phyloP scores from a whole-genome alignment of 1,140 invertebrate genomes.

The Drosophila varians region DNA sequence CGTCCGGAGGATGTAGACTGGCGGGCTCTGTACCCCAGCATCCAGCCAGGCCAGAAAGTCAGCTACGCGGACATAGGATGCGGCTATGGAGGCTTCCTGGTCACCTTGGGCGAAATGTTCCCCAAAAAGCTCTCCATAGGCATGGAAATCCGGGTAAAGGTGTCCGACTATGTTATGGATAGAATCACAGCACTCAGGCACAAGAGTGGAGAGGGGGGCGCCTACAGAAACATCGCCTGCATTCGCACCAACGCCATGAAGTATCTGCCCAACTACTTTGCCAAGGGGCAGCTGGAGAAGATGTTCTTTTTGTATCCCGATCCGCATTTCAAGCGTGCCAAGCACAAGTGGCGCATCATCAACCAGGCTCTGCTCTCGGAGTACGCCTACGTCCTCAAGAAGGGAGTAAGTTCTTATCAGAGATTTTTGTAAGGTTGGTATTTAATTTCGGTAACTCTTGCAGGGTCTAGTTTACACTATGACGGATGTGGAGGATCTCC shows the following conservation, averaged over 20 bases:
- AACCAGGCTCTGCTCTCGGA: conserved; percentile 96
- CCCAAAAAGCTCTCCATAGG: conserved; percentile 96
- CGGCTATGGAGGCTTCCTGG: conserved; percentile 98
- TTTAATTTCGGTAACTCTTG: neutral
- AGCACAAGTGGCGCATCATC: conserved; percentile 99
- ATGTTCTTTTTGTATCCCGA: conserved; percentile 99
- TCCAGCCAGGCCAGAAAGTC: conserved; percentile 85
- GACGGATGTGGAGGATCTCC: conserved; percentile 98
- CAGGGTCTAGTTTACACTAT: conserved; percentile 97
- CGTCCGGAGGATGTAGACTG: conserved; percentile 88
- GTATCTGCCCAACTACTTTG: conserved; percentile 98
- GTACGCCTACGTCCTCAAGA: conserved; percentile 96
- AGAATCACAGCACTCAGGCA: conserved; percentile 94
- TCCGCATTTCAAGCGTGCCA: conserved; percentile 99
- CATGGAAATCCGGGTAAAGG: conserved; percentile 99
- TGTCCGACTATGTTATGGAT: conserved; percentile 99
- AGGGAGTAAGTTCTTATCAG: conserved; percentile 87
- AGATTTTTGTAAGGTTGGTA: neutral
- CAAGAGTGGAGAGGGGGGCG: conserved; percentile 86
- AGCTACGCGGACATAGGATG: conserved; percentile 99
- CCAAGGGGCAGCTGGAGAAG: conserved; percentile 97
- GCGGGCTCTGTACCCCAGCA: conserved; percentile 93
- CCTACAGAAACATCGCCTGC: conserved; percentile 98
- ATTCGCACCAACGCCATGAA: conserved; percentile 99
- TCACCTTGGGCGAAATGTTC: conserved; percentile 95